Conservation (phyloP, 2,888 invertebrate species). For the Dynastes hyllus region DNA sequence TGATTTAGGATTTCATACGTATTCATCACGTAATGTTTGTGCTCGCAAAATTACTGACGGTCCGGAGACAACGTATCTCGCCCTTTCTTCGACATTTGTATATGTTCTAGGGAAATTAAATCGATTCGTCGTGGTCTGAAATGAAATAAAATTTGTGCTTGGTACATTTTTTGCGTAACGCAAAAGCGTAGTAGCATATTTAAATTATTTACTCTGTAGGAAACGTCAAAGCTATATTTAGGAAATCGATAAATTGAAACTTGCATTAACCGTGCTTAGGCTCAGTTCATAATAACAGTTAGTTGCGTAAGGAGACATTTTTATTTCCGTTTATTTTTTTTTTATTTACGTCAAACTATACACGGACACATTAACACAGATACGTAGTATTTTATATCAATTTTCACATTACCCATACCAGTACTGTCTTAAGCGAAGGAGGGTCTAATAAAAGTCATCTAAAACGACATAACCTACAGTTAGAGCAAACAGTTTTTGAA, state of each 20-base stretch:
- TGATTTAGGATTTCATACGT: constrained; percentile 36
- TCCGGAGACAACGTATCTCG: not conserved
- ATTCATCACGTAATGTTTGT: constrained; percentile 23
- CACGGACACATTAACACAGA: too few relatives aligned
- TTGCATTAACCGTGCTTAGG: not conserved
- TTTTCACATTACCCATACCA: too few relatives aligned
- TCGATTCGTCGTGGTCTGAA: not conserved
- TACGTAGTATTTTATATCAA: too few relatives aligned
- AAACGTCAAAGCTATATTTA: constrained; percentile 23
- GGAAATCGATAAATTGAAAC: constrained; percentile 1
- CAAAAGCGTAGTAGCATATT: constrained; percentile 2
- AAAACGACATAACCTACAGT: too few relatives aligned
- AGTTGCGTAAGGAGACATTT: not conserved
- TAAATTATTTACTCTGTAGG: constrained; percentile 13
- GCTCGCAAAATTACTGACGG: not conserved
- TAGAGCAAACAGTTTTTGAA: too few relatives aligned
- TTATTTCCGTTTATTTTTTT: too few relatives aligned
- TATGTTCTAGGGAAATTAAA: not conserved
- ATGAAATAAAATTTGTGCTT: too few relatives aligned
- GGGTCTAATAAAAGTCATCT: too few relatives aligned
- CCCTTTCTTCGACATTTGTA: not conserved
- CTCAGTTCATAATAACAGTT: not conserved
- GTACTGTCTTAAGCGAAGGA: too few relatives aligned
- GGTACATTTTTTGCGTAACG: constrained; percentile 13
- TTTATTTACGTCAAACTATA: too few relatives aligned